A percentile compares a stretch with the other conserved stretches of the same genome.
phyloP scores from a whole-genome alignment of 1,140 invertebrate genomes.

The Cecropterus lyciades region DNA sequence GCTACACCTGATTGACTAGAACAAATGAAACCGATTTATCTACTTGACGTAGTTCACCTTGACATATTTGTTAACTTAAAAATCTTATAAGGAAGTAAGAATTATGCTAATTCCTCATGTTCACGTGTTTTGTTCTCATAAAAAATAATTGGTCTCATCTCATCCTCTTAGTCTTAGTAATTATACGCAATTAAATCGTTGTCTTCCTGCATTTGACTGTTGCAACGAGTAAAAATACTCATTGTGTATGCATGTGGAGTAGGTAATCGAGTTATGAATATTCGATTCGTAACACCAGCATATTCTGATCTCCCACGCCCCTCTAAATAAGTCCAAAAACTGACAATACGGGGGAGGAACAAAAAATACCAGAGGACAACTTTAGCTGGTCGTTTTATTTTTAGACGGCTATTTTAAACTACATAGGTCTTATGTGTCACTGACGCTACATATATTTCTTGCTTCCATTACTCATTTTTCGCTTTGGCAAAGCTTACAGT shows the following conservation, averaged over 20 bases:
- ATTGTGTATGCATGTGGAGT: slow-evolving; percentile 9
- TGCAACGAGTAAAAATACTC: slow-evolving; percentile 18
- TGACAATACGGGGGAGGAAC: background rate
- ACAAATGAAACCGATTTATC: background rate
- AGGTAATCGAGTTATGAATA: slow-evolving; percentile 16
- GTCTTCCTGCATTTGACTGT: slow-evolving; percentile 11
- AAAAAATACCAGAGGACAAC: slow-evolving; percentile 1
- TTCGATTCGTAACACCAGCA: slow-evolving; percentile 3
- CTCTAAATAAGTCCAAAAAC: background rate
- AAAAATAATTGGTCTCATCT: slow-evolving; percentile 15
- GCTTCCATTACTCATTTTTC: slow-evolving; percentile 53
- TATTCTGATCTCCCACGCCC: background rate
- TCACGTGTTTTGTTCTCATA: slow-evolving; percentile 3
- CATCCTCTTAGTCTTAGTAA: background rate
- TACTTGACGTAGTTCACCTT: slow-evolving; percentile 3
- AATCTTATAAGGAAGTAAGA: slow-evolving; percentile 8
- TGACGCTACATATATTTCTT: slow-evolving; percentile 50
- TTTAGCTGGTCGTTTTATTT: slow-evolving; percentile 18
- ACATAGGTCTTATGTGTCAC: slow-evolving; percentile 44
- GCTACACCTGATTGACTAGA: background rate
- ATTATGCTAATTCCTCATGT: background rate
- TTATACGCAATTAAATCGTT: slow-evolving; percentile 15
- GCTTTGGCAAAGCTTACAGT: slow-evolving; percentile 52
- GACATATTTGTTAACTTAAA: background rate
- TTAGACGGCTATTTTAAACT: slow-evolving; percentile 44